Percentiles rank a stretch among this genome's conserved stretches.
Evolutionary conservation across 2,888 invertebrate species (phyloP).

Genomic region (Scaptodrosophila latifasciaeformis): DNA sequence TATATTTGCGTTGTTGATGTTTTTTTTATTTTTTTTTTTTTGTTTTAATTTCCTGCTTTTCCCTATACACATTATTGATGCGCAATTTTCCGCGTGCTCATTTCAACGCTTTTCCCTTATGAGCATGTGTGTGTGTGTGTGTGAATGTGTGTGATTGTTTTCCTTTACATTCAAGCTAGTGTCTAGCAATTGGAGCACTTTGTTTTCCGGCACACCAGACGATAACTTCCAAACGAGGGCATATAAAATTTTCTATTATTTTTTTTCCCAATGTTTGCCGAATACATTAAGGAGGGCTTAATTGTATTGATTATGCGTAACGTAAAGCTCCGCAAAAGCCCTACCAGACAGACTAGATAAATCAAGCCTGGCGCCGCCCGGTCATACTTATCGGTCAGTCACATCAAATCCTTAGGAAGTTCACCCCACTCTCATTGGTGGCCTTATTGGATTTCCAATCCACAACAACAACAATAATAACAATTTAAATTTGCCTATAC

Average conservation of each 20-base stretch:
- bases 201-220: too few species aligned
- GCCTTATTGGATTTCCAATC: conserved; percentile 27
- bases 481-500: conserved; percentile 22
- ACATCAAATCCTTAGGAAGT: conserved; percentile 24
- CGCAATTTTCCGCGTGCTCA: conserved; percentile 43
- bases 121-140: neutral
- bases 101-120: conserved; percentile 28
- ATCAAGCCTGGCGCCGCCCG: neutral
- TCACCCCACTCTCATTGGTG: neutral
- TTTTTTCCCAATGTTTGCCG: too few species aligned
- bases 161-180: too few species aligned
- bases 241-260: too few species aligned
- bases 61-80: conserved; percentile 30
- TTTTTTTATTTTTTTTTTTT: conserved; percentile 22
- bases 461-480: conserved; percentile 3
- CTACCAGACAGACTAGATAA: neutral
- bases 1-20: too few species aligned
- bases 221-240: too few species aligned
- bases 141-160: too few species aligned
- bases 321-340: neutral
- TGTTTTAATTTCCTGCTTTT: conserved; percentile 43
- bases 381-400: neutral
- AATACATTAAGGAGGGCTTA: neutral
- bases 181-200: too few species aligned
- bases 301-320: conserved; percentile 13